Percentiles rank a stretch among this genome's conserved stretches.
Evolutionary conservation across 2,797 vertebrate genomes (phyloP).

Genomic region (Sebastes glaucus): DNA sequence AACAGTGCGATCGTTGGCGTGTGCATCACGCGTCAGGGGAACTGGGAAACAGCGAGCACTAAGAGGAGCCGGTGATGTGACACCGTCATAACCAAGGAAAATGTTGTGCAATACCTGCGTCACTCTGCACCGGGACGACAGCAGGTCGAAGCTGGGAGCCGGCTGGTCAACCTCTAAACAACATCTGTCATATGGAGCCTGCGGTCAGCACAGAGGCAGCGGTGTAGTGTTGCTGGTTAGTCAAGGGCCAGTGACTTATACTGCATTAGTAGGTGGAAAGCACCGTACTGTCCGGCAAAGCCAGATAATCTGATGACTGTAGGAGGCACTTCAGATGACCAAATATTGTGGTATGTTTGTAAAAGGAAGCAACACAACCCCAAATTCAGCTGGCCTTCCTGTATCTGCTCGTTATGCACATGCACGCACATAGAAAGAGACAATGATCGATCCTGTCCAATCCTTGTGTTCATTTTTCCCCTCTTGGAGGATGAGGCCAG

Average conservation of each 20-base stretch:
- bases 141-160: slow-evolving; percentile 46
- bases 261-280: slow-evolving; percentile 61
- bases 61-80: slow-evolving; percentile 69
- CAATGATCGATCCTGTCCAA: background rate
- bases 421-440: background rate
- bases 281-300: slow-evolving; percentile 51
- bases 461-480: background rate
- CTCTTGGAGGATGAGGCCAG: background rate
- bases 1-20: slow-evolving; percentile 55
- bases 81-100: slow-evolving; percentile 66
- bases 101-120: slow-evolving; percentile 74
- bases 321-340: slow-evolving; percentile 62
- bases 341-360: slow-evolving; percentile 64
- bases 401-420: background rate
- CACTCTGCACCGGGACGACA: slow-evolving; percentile 59
- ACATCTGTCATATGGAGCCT: slow-evolving; percentile 62
- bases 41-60: slow-evolving; percentile 44
- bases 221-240: slow-evolving; percentile 31
- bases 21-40: slow-evolving; percentile 48
- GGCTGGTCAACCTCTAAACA: slow-evolving; percentile 62
- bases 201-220: slow-evolving; percentile 7
- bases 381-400: slow-evolving; percentile 26
- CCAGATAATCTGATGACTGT: slow-evolving; percentile 44
- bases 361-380: slow-evolving; percentile 47
- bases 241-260: slow-evolving; percentile 50